Percentiles rank a stretch among this genome's conserved stretches.
Evolutionary conservation across 2,113 vertebrate species (phyloP).

Genomic region (Nesoenas mayeri): DNA sequence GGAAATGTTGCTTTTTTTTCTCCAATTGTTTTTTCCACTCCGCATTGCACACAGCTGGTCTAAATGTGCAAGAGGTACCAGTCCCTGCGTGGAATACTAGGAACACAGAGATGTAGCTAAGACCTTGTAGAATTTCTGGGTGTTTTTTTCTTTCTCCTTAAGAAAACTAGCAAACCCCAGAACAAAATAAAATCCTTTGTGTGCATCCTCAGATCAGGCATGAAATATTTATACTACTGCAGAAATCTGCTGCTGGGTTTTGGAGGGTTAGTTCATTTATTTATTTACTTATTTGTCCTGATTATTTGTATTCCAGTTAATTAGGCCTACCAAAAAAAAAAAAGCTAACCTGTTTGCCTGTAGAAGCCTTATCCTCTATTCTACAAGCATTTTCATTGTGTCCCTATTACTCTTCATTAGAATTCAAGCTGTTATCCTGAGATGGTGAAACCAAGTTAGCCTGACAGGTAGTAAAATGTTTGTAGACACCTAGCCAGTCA

Average conservation of each 20-base stretch:
- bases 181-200: constrained; percentile 7
- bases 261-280: not conserved
- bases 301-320: not conserved
- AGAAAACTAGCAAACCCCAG: not conserved
- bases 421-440: not conserved
- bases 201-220: not conserved
- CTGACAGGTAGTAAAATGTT: constrained; percentile 11
- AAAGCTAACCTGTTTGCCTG: not conserved
- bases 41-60: not conserved
- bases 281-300: not conserved
- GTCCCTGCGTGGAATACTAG: not conserved
- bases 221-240: constrained; percentile 46
- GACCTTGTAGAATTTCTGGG: not conserved
- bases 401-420: not conserved
- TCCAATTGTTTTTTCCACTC: not conserved
- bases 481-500: not conserved
- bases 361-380: not conserved
- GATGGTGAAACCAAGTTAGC: not conserved
- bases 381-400: not conserved
- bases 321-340: not conserved
- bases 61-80: not conserved
- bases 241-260: not conserved
- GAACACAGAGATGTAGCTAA: not conserved
- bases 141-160: not conserved
- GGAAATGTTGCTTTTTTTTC: not conserved